phyloP scores from a whole-genome alignment of 2,888 invertebrate genomes.

The Polietes domitor region DNA sequence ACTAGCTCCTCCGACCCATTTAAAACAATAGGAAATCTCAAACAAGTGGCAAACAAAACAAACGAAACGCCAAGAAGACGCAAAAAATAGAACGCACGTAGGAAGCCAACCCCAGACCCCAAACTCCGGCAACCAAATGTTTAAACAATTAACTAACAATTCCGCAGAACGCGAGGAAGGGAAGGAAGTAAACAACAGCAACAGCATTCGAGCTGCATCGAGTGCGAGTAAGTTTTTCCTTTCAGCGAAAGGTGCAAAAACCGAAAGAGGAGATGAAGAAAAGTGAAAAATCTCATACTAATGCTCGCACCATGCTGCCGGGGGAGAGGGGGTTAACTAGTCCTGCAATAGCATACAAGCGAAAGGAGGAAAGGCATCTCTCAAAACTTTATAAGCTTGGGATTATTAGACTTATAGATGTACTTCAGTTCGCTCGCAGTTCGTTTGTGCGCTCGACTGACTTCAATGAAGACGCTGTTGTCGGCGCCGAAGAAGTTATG shows the following conservation, averaged over 20 bases:
- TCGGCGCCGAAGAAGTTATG: not conserved
- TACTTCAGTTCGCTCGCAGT: not conserved
- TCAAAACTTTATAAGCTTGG: slow-evolving; percentile 28
- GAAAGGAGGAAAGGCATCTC: slow-evolving; percentile 4
- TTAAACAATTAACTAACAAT: slow-evolving; percentile 49
- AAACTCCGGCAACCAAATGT: not conserved
- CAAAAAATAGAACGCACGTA: no score
- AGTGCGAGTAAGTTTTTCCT: not conserved
- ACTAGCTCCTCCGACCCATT: not conserved
- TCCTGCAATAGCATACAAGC: not conserved
- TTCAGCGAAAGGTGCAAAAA: not conserved
- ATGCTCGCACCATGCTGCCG: not conserved
- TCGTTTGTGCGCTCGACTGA: slow-evolving; percentile 23
- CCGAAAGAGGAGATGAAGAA: not conserved
- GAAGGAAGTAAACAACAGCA: not conserved
- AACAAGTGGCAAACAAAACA: not conserved
- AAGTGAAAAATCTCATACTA: slow-evolving; percentile 20
- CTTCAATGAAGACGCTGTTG: slow-evolving; percentile 45
- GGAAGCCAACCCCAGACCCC: not conserved
- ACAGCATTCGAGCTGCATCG: not conserved
- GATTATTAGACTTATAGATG: slow-evolving; percentile 39
- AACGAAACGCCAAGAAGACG: not conserved
- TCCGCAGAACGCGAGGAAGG: not conserved
- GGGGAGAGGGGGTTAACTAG: not conserved
- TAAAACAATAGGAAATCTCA: slow-evolving; percentile 15